Conservation (phyloP, 2,888 invertebrate genomes). For the Pecten maximus region DNA sequence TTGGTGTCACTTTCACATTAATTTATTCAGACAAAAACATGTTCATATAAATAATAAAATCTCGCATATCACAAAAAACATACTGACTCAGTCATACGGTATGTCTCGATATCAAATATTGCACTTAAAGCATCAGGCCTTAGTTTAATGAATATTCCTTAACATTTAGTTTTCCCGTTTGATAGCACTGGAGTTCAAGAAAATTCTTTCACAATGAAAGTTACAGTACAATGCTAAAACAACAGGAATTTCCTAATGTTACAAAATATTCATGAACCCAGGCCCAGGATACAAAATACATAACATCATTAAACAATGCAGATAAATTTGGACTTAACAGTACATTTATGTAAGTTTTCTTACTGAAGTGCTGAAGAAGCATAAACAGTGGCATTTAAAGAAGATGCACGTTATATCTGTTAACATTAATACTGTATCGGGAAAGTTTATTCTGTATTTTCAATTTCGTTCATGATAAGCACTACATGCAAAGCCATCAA, state of each 20-base stretch:
- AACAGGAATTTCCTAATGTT: background rate
- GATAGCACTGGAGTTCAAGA: background rate
- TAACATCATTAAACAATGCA: background rate
- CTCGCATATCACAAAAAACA: conserved; percentile 10
- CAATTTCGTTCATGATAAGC: background rate
- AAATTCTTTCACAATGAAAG: background rate
- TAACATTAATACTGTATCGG: no score
- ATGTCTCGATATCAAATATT: conserved; percentile 18
- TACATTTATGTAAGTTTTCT: background rate
- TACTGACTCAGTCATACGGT: conserved; percentile 17
- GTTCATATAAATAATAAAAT: conserved; percentile 13
- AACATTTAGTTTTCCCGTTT: background rate
- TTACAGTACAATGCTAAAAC: background rate
- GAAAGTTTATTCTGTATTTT: background rate
- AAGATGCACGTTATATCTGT: no score
- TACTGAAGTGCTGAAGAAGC: background rate
- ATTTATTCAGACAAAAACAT: background rate
- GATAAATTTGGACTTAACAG: background rate
- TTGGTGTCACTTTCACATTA: background rate
- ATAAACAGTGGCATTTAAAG: background rate
- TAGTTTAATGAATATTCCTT: background rate
- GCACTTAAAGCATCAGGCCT: background rate
- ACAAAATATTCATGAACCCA: background rate
- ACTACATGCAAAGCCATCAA: background rate
- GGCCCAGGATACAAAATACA: background rate